phyloP scores from a whole-genome alignment of 2,797 vertebrate species.

The Sardinella longiceps region DNA sequence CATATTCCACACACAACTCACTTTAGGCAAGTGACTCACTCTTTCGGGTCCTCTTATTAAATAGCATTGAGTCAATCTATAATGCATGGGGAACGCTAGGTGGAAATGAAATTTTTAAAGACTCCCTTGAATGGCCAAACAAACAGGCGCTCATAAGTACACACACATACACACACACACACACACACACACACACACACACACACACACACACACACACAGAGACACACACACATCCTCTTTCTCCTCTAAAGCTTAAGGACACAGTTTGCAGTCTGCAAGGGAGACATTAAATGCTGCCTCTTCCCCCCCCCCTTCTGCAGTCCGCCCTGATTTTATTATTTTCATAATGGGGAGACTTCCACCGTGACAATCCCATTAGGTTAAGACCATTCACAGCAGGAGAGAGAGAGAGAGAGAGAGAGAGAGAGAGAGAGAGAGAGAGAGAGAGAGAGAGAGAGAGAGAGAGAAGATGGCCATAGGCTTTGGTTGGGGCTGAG shows the following conservation, averaged over 20 bases:
- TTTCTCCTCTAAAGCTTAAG: slow-evolving; percentile 15
- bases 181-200: not conserved
- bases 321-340: slow-evolving; percentile 71
- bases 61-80: not conserved
- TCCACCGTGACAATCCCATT: slow-evolving; percentile 76
- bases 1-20: not conserved
- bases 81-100: not conserved
- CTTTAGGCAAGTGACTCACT: not conserved
- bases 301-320: slow-evolving; percentile 54
- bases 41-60: not conserved
- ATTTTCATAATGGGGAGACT: slow-evolving; percentile 69
- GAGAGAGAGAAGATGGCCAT: not conserved
- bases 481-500: not conserved
- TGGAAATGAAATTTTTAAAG: slow-evolving; percentile 27
- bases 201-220: slow-evolving; percentile 37
- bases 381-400: slow-evolving; percentile 68
- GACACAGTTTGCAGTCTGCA: slow-evolving; percentile 1
- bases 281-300: slow-evolving; percentile 45
- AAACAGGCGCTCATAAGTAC: not conserved
- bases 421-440: slow-evolving; percentile 42
- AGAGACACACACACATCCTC: slow-evolving; percentile 21
- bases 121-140: not conserved
- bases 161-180: not conserved
- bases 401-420: slow-evolving; percentile 48
- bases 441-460: slow-evolving; percentile 29